These are phyloP conservation scores for Oryzaephilus surinamensis DNA, from an alignment of 1,140 invertebrate species.

Conservation along the genomic window DNA sequence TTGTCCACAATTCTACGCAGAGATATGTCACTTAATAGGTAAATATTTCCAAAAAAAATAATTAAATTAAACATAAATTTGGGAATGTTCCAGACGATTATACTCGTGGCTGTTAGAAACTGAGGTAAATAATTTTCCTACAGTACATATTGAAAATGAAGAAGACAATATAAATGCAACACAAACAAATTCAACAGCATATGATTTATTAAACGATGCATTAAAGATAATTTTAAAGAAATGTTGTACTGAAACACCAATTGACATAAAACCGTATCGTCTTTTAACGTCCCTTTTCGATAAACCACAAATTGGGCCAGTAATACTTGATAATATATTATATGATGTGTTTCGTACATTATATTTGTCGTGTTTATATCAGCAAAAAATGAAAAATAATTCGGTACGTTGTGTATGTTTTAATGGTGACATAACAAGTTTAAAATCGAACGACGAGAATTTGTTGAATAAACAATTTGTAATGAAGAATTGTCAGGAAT, in stretches of 20 bases:
- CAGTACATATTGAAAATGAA: constrained; percentile 31
- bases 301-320: constrained; percentile 77
- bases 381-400: constrained; percentile 28
- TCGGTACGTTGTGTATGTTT: constrained; percentile 31
- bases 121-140: constrained; percentile 51
- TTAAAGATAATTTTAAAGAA: constrained; percentile 50
- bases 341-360: constrained; percentile 69
- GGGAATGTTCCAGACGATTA: constrained; percentile 47
- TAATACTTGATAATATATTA: constrained; percentile 76
- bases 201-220: constrained; percentile 53
- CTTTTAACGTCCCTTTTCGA: constrained; percentile 81
- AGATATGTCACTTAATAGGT: constrained; percentile 87
- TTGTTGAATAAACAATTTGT: constrained; percentile 29
- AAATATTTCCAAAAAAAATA: constrained; percentile 11
- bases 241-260: constrained; percentile 45
- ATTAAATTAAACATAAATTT: constrained; percentile 1
- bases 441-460: constrained; percentile 27
- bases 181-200: constrained; percentile 39
- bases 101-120: constrained; percentile 75
- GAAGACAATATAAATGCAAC: constrained; percentile 33
- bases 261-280: constrained; percentile 71
- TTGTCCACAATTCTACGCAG: constrained; percentile 74
- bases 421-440: constrained; percentile 32
- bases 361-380: constrained; percentile 33
- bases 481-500: constrained; percentile 39